Evolutionary conservation across 2,888 invertebrate genomes (phyloP).

Genomic region (Argynnis bischoffii): DNA sequence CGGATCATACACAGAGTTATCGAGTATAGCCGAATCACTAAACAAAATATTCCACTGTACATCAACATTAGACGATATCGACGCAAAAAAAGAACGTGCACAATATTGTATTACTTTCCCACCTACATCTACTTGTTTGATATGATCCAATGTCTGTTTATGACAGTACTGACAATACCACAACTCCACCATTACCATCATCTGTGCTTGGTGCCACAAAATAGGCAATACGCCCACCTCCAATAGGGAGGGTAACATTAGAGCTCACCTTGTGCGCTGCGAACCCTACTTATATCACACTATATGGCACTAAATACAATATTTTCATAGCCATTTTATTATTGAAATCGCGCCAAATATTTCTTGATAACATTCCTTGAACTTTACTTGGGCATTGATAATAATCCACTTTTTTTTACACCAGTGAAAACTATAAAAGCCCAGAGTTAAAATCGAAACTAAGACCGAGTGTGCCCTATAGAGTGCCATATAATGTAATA

Average conservation of each 20-base stretch:
- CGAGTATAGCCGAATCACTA: neutral
- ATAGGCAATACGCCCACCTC: constrained; percentile 82
- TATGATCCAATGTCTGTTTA: neutral
- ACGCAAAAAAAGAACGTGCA: too few relatives aligned
- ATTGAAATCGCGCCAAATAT: constrained; percentile 10
- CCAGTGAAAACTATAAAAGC: constrained; percentile 19
- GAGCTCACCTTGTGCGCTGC: constrained; percentile 82
- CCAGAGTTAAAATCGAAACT: constrained; percentile 9
- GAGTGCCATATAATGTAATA: constrained; percentile 67
- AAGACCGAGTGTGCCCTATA: constrained; percentile 39
- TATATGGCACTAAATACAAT: constrained; percentile 58
- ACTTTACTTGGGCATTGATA: constrained; percentile 4
- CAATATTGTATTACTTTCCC: too few relatives aligned
- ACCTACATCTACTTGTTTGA: neutral
- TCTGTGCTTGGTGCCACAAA: constrained; percentile 79
- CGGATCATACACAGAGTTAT: neutral
- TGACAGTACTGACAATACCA: constrained; percentile 58
- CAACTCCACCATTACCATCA: constrained; percentile 68
- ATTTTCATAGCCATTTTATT: constrained; percentile 28
- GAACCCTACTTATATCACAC: constrained; percentile 71
- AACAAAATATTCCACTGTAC: constrained; percentile 1
- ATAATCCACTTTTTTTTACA: constrained; percentile 9
- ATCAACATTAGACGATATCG: neutral
- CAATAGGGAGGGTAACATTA: constrained; percentile 81
- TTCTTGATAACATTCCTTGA: neutral